phyloP scores from a whole-genome alignment of 1,140 invertebrate species.

The Rhagoletis zephyria region DNA sequence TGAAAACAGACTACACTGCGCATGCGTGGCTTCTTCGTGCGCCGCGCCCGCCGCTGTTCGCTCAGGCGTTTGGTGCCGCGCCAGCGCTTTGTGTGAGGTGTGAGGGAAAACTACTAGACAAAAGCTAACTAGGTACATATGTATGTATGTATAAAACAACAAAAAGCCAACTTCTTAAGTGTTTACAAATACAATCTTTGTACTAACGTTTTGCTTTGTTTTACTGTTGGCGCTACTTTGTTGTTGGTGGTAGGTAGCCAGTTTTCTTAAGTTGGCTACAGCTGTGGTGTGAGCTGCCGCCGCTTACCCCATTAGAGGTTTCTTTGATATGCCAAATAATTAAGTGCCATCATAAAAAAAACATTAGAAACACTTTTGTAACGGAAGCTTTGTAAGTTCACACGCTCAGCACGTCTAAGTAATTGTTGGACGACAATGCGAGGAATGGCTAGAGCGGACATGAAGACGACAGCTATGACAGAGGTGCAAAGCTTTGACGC shows the following conservation, averaged over 20 bases:
- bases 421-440: slow-evolving; percentile 11
- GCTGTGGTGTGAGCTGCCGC: not conserved
- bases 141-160: not conserved
- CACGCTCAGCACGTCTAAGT: not conserved
- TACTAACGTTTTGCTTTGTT: not conserved
- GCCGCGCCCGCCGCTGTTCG: not conserved
- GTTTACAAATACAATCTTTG: slow-evolving; percentile 4
- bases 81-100: not conserved
- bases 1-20: slow-evolving; percentile 26
- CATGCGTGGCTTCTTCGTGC: not conserved
- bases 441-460: not conserved
- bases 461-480: not conserved
- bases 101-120: not conserved
- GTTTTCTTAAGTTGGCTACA: not conserved
- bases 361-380: slow-evolving; percentile 47
- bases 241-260: not conserved
- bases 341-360: slow-evolving; percentile 49
- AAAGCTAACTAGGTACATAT: not conserved
- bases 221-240: not conserved
- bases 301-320: not conserved
- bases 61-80: slow-evolving; percentile 3
- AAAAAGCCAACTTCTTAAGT: not conserved
- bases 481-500: not conserved
- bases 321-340: slow-evolving; percentile 24
- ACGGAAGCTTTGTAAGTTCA: slow-evolving; percentile 41